Evolutionary conservation across 2,888 invertebrate species (phyloP), one percentile per base, ranked within the genome.

Genomic region (Cosmia pyralina): DNA sequence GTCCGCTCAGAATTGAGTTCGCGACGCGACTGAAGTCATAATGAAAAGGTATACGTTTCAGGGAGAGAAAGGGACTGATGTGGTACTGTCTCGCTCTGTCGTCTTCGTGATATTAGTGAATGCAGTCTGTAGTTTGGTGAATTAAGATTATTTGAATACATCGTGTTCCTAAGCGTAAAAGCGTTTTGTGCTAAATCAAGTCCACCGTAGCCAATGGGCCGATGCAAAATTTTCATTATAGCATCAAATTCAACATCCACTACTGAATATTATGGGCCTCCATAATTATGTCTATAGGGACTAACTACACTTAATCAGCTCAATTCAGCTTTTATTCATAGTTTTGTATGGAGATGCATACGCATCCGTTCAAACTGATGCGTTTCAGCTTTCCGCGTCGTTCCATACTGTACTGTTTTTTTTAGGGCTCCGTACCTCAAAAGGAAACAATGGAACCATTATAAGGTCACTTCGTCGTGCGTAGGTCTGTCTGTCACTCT

Each of bases 11-110:
- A 15, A 11, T 46, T 22, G 64, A 67, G 75, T 74, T 69, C 86
- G 84, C 85, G 85, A 68, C 85, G 85, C 79, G 79, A 90, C 90
- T 90, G 85, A 88, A 87, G 80, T 74, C 70, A 77, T 81, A 66
- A 76, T 84, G 87, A 87, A 86, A 88, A 86, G 81, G 82, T 83
- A 85, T 85, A 70, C 79, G 81, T 86, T 88, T 86, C 87, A 85
- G 88, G 75, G 78, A 15, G 72, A 68, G 85, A 82, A 64, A 70
- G 79, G 69, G 85, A 85, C 8, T 50, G 52, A 46, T 65, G 50
- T 66, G n/a, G 17, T 59, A 58, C 13, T 65, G 6, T 84, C 86
- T 66, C 79, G 28, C 63, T 79, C 77, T 77, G 41, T 41, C 75
- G 68, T 77, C 84, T 87, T 79, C 67, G 75, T 77, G 68, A 82